Conservation (phyloP, 2,888 invertebrate species). For the Atethmia centrago region DNA sequence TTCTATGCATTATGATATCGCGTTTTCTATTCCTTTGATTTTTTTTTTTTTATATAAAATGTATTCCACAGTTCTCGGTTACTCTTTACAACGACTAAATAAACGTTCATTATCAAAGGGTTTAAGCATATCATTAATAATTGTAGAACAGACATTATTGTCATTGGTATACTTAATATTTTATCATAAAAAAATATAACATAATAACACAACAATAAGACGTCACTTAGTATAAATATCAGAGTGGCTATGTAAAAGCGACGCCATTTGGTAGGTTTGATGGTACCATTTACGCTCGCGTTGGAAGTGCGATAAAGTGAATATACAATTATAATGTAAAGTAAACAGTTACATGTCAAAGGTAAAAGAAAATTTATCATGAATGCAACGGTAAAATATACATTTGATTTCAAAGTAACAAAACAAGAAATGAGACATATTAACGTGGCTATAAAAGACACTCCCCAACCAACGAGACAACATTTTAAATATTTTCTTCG, state of each 20-base stretch:
- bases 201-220: not conserved
- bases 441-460: not conserved
- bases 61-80: not conserved
- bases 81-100: not conserved
- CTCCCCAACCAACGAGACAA: not conserved
- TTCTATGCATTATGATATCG: not conserved
- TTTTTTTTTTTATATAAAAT: not conserved
- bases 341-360: not conserved
- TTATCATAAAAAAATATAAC: not conserved
- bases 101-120: not conserved
- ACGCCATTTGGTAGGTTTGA: not conserved
- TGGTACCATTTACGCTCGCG: not conserved
- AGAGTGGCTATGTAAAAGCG: constrained; percentile 1
- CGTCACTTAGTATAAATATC: constrained; percentile 2
- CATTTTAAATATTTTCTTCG: not conserved
- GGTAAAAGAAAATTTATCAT: not conserved
- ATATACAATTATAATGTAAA: not conserved
- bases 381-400: too few species aligned
- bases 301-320: not conserved
- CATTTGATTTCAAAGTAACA: not conserved
- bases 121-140: not conserved
- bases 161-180: too few species aligned
- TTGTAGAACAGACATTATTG: not conserved
- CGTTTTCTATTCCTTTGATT: not conserved
- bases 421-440: not conserved